Base-by-base conservation (phyloP, 1,140 invertebrate genomes). In the Aphis craccivora region DNA sequence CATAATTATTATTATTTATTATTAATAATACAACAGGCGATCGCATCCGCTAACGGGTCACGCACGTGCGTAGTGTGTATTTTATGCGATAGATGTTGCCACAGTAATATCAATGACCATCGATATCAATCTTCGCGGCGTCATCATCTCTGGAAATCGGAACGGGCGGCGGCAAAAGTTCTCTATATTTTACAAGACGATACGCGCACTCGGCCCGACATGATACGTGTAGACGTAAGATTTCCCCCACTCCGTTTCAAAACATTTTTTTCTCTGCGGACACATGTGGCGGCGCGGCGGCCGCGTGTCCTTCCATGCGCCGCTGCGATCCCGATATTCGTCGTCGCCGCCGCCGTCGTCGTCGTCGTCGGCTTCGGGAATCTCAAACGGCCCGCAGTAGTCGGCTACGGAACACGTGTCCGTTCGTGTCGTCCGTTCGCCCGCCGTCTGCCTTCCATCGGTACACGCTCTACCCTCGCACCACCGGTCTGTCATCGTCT, bases 101-200 rank as follows among this genome's bases (percentile, higher is more conserved):
- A 91, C 55, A 45, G n/a, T 18, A 43, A 60, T 30, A 45, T 43
- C 48, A 60, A 20, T 30, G 37, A 2, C 40, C 14, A 35, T 60
- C 25, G 60, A 11, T 67, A 67, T 67, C 48, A 22, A 51, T 51
- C 8, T 8, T 35, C 90, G 18, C 55, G 6, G 51, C 37, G 55
- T 60, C 43, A 35, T 35, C 76, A 35, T 35, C 76, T 35, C 90
- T 91, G 90, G 90, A 90, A 90, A 90, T 90, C 37, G 43, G 67
- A 76, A 60, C 53, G 37, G 55, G 37, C 89, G n/a, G 37, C 55
- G 89, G 89, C n/a, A 91, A 43, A 91, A 60, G 90, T 91, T 91
- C 55, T 91, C 45, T 91, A 45, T 91, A 76, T 91, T 91, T 30
- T 76, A 91, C 87, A 51, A n/a, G n/a, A 53, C 48, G 30, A 67